These are phyloP conservation scores for Rhyacophila evoluta DNA, from an alignment of 2,888 invertebrate genomes.

Conservation along the genomic window DNA sequence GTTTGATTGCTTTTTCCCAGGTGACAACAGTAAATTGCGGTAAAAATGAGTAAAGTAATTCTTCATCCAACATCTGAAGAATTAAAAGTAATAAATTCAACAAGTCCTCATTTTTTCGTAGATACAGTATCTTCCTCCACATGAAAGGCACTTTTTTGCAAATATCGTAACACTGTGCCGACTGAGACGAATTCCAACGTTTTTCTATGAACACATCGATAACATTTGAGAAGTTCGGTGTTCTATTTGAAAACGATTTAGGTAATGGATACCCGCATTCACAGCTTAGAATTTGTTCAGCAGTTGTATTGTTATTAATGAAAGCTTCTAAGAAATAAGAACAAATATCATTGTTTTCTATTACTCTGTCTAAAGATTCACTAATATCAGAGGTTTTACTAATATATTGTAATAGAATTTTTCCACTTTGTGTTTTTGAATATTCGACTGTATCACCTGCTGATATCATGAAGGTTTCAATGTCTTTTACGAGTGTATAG, in stretches of 20 bases:
- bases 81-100: slow-evolving; percentile 69
- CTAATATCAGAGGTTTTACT: slow-evolving; percentile 59
- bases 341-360: slow-evolving; percentile 64
- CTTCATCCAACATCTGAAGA: slow-evolving; percentile 73
- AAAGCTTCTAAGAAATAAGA: slow-evolving; percentile 72
- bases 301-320: slow-evolving; percentile 68
- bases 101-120: slow-evolving; percentile 67
- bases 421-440: slow-evolving; percentile 44
- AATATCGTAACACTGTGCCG: slow-evolving; percentile 67
- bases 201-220: slow-evolving; percentile 71
- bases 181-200: slow-evolving; percentile 64
- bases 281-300: slow-evolving; percentile 66
- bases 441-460: slow-evolving; percentile 37
- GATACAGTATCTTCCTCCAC: slow-evolving; percentile 71
- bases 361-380: slow-evolving; percentile 60
- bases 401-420: slow-evolving; percentile 61
- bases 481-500: slow-evolving; percentile 63
- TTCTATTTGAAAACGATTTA: slow-evolving; percentile 62
- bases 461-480: slow-evolving; percentile 64
- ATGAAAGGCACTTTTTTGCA: slow-evolving; percentile 74
- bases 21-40: slow-evolving; percentile 70
- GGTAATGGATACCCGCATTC: slow-evolving; percentile 74
- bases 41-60: slow-evolving; percentile 68
- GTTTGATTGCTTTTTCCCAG: slow-evolving; percentile 71
- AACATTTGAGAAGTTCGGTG: slow-evolving; percentile 68